Conservation (phyloP, 2,888 invertebrate genomes). For the Sisyra terminalis region DNA sequence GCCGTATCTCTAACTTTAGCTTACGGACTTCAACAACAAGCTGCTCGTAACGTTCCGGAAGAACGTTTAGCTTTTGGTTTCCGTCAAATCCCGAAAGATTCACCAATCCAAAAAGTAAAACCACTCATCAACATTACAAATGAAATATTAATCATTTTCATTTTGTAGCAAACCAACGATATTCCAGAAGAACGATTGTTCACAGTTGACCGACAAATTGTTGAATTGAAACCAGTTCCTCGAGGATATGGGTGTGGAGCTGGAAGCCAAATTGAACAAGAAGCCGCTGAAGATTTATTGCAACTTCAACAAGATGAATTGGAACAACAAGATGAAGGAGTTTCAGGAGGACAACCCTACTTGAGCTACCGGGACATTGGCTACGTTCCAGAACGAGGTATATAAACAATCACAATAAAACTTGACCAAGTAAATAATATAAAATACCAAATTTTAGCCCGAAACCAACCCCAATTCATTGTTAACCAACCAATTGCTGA, state of each 20-base stretch:
- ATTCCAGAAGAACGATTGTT: conserved; percentile 33
- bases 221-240: conserved; percentile 26
- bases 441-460: not conserved
- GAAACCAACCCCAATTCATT: conserved; percentile 5
- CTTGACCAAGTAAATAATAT: not conserved
- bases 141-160: conserved; percentile 1
- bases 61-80: conserved; percentile 35
- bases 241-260: conserved; percentile 6
- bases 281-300: conserved; percentile 20
- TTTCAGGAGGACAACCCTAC: conserved; percentile 15
- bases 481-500: not conserved
- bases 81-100: conserved; percentile 28
- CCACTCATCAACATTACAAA: not conserved
- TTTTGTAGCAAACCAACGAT: conserved; percentile 16
- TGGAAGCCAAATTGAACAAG: conserved; percentile 17
- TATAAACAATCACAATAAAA: conserved; percentile 9
- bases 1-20: conserved; percentile 31
- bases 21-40: conserved; percentile 23
- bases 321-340: conserved; percentile 13
- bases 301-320: conserved; percentile 16
- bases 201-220: conserved; percentile 31
- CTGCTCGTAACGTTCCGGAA: conserved; percentile 26
- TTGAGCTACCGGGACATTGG: conserved; percentile 29
- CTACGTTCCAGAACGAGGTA: conserved; percentile 25
- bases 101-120: conserved; percentile 15